Evolutionary conservation across 2,797 vertebrate species (phyloP).

Genomic region (Hypotaenidia okinawae): DNA sequence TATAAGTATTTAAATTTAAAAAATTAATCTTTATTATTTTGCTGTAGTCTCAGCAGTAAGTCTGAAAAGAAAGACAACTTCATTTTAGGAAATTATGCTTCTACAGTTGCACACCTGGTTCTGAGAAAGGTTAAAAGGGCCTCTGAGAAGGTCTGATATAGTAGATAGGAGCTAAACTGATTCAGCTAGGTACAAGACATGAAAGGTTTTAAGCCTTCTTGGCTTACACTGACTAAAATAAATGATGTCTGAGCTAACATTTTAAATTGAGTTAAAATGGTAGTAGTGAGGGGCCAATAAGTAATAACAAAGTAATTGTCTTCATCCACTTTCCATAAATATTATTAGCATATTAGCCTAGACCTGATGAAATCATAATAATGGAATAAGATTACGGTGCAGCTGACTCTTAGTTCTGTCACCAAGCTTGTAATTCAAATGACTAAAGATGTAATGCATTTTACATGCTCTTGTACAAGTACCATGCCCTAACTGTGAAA

Average conservation of each 20-base stretch:
- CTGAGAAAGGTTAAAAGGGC: not conserved
- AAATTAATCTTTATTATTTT: not conserved
- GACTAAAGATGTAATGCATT: not conserved
- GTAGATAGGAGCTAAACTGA: not conserved
- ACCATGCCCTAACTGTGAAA: not conserved
- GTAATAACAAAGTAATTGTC: constrained; percentile 1
- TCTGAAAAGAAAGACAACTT: not conserved
- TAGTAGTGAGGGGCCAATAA: not conserved
- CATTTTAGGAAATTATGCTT: not conserved
- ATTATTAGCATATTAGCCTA: not conserved
- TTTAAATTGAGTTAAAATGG: constrained; percentile 8
- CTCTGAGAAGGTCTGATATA: not conserved
- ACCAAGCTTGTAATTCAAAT: not conserved
- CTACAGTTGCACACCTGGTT: rapidly evolving
- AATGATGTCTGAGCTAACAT: not conserved
- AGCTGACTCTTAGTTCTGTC: not conserved
- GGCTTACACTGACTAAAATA: not conserved
- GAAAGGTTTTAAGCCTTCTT: not conserved
- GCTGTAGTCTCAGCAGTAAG: not conserved
- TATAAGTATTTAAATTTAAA: not conserved
- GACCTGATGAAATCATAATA: not conserved
- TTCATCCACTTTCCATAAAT: not conserved
- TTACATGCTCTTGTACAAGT: not conserved
- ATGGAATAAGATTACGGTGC: not conserved
- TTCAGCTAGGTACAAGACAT: not conserved